Percentiles rank a stretch among this genome's conserved stretches.
Conservation (phyloP, 2,797 vertebrate species). For the Sebastiscus albofasciatus region DNA sequence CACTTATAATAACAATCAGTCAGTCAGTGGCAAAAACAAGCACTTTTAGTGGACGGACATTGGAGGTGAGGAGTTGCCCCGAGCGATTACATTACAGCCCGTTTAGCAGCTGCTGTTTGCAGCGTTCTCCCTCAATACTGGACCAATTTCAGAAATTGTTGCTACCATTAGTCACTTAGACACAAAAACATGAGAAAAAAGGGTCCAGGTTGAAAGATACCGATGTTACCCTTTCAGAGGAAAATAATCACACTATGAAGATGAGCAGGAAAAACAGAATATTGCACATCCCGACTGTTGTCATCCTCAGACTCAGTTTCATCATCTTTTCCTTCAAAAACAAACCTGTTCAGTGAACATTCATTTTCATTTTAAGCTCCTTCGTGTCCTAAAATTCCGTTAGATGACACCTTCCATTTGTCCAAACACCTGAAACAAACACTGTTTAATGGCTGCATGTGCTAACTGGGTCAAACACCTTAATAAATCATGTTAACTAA, state of each 20-base stretch:
- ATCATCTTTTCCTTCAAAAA: background rate
- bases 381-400: background rate
- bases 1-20: no score
- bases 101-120: background rate
- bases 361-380: background rate
- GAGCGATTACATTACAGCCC: background rate
- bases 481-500: conserved; percentile 79
- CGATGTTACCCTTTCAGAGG: background rate
- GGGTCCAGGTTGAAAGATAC: background rate
- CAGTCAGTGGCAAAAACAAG: no score
- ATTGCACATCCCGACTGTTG: background rate
- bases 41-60: background rate
- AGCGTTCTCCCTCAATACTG: background rate
- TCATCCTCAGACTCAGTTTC: background rate
- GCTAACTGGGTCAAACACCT: conserved; percentile 76
- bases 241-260: background rate
- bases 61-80: background rate
- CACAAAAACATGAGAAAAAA: background rate
- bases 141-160: background rate
- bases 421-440: conserved; percentile 36
- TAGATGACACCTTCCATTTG: conserved; percentile 7
- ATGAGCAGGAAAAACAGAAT: background rate
- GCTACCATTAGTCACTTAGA: background rate
- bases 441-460: conserved; percentile 23
- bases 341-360: background rate